A percentile compares a stretch with the other conserved stretches of the same genome.
Evolutionary conservation across 1,140 invertebrate genomes (phyloP).

Genomic region (Helicorthomorpha holstii): DNA sequence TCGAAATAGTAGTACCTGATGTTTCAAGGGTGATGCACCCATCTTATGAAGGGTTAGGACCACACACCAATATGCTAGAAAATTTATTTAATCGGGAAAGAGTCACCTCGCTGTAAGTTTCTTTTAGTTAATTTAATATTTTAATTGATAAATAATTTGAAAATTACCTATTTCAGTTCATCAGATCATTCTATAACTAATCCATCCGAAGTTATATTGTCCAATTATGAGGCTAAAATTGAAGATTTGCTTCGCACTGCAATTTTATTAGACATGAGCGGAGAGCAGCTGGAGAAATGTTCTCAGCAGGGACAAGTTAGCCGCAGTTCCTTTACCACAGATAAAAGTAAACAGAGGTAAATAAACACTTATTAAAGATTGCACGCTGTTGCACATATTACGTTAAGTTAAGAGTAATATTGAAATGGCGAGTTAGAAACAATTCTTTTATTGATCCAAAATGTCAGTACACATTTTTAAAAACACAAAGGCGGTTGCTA

Average conservation of each 20-base stretch:
- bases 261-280: not conserved
- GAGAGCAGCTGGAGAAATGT: not conserved
- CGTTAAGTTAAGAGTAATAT: not conserved
- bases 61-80: not conserved
- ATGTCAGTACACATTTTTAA: no score
- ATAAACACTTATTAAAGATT: not conserved
- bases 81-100: not conserved
- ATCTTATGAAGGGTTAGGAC: not conserved
- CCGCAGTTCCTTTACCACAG: not conserved
- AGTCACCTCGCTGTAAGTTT: not conserved
- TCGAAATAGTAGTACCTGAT: not conserved
- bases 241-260: not conserved
- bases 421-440: not conserved
- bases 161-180: not conserved
- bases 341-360: not conserved
- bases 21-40: not conserved
- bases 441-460: no score
- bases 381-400: not conserved
- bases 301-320: not conserved
- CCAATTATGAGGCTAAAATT: not conserved
- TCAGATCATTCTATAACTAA: not conserved
- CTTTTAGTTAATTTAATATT: not conserved
- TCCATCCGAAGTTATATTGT: not conserved
- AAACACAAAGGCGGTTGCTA: no score
- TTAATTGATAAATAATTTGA: not conserved